phyloP scores from a whole-genome alignment of 2,888 invertebrate genomes.

The Drosophila setosimentum region DNA sequence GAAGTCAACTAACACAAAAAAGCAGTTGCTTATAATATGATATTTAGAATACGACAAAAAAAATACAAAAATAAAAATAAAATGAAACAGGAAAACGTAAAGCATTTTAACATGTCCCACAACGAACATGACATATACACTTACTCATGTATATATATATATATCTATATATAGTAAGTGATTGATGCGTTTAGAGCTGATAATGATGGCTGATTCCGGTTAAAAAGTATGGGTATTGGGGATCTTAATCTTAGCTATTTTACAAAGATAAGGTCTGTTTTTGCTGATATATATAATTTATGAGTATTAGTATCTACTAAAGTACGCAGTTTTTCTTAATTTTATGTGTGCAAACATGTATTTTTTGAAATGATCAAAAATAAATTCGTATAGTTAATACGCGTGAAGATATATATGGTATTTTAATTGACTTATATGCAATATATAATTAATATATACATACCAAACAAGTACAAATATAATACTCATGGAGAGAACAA shows the following conservation, averaged over 20 bases:
- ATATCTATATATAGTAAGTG: background rate
- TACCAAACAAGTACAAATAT: background rate
- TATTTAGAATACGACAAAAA: constrained; percentile 41
- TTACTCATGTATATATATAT: background rate
- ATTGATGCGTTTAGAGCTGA: constrained; percentile 21
- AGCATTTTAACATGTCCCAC: constrained; percentile 8
- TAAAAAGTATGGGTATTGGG: background rate
- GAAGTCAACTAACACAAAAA: constrained; percentile 40
- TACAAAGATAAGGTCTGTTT: background rate
- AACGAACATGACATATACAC: constrained; percentile 12
- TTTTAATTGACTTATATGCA: background rate
- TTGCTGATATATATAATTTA: background rate
- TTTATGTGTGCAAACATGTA: too few relatives aligned
- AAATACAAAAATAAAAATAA: background rate
- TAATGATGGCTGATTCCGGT: background rate
- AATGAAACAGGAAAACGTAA: constrained; percentile 19
- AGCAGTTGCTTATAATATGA: constrained; percentile 35
- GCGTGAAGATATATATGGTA: background rate
- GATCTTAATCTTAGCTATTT: background rate
- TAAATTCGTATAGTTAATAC: too few relatives aligned
- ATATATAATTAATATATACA: background rate
- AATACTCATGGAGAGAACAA: background rate
- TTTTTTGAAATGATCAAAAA: background rate
- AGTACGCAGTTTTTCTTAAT: too few relatives aligned
- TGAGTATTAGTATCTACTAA: background rate